phyloP scores from a whole-genome alignment of 2,888 invertebrate genomes.

The Athalia circularis region DNA sequence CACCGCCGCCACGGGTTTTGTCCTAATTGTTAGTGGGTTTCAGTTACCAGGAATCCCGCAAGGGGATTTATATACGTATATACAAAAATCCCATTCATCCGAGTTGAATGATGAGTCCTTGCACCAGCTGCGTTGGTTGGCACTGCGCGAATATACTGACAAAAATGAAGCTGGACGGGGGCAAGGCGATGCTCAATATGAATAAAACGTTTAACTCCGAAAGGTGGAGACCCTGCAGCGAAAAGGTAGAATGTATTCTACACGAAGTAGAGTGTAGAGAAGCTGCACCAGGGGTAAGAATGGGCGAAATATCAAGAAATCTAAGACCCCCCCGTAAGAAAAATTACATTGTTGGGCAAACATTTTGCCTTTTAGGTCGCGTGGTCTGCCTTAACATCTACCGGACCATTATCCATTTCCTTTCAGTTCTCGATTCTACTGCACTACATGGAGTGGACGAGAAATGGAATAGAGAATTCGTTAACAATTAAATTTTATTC shows the following conservation, averaged over 20 bases:
- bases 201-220: conserved; percentile 39
- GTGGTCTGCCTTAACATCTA: conserved; percentile 14
- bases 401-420: conserved; percentile 7
- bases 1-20: background rate
- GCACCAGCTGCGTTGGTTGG: conserved; percentile 24
- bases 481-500: conserved; percentile 5
- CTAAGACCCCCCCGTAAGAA: conserved; percentile 30
- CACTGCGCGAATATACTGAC: conserved; percentile 14
- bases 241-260: conserved; percentile 3
- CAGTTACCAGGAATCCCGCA: background rate
- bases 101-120: background rate
- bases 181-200: conserved; percentile 32
- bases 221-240: conserved; percentile 18
- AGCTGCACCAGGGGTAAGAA: conserved; percentile 7
- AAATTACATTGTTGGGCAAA: conserved; percentile 42
- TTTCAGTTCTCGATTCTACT: background rate
- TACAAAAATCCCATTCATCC: conserved; percentile 4
- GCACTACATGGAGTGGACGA: background rate
- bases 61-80: background rate
- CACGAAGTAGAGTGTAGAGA: background rate
- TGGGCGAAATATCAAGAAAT: conserved; percentile 19
- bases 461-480: background rate
- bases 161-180: background rate
- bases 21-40: background rate
- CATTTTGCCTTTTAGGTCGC: conserved; percentile 27